These are phyloP conservation scores for Fulica atra DNA, from an alignment of 2,113 vertebrate genomes.

Conservation along the genomic window DNA sequence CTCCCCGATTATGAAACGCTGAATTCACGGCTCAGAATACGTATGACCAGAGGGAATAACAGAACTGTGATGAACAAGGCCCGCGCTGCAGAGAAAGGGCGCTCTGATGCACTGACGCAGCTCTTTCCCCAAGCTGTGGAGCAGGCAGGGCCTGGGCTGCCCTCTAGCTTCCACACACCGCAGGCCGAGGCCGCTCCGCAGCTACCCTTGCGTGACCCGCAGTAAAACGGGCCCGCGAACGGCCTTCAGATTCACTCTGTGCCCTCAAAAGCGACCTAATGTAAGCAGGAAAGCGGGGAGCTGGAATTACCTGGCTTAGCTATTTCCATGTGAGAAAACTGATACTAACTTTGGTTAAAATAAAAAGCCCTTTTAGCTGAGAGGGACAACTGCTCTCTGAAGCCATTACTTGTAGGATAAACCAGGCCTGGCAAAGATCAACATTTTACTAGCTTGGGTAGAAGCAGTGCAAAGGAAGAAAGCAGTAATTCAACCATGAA, in stretches of 20 bases:
- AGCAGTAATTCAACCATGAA: not conserved
- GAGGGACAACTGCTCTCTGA: not conserved
- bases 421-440: not conserved
- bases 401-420: not conserved
- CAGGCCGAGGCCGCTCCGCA: not conserved
- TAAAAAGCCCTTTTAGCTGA: not conserved
- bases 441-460: not conserved
- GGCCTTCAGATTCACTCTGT: not conserved
- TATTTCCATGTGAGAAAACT: not conserved
- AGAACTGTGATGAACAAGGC: not conserved
- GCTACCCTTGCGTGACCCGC: not conserved
- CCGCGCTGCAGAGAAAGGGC: not conserved
- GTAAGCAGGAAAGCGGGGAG: not conserved
- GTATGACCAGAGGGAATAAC: not conserved
- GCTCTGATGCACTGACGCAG: not conserved
- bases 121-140: not conserved
- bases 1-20: not conserved
- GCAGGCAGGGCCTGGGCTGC: constrained; percentile 8
- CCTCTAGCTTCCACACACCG: constrained; percentile 23
- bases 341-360: not conserved
- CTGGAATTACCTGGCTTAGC: not conserved
- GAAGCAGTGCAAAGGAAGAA: not conserved
- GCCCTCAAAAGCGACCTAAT: not conserved
- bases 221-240: accelerated
- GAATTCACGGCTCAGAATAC: not conserved